A percentile compares a stretch with the other conserved stretches of the same genome.
Evolutionary conservation across 2,888 invertebrate species (phyloP).

Genomic region (Tenthredo scrophulariae): DNA sequence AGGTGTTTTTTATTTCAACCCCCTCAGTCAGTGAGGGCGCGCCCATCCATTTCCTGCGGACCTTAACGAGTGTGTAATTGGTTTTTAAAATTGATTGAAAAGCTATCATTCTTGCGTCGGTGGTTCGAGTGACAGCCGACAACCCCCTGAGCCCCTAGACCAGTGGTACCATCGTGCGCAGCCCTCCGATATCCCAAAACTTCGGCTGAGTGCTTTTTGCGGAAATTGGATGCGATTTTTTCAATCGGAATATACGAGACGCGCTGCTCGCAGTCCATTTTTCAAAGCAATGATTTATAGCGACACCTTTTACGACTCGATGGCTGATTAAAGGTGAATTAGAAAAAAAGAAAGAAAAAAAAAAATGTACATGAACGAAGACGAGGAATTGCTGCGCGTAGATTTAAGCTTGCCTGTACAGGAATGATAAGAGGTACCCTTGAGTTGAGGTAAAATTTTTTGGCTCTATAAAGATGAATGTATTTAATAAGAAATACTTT

Average conservation of each 20-base stretch:
- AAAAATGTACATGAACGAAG: not conserved
- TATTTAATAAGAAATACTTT: conserved; percentile 29
- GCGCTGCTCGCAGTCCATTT: not conserved
- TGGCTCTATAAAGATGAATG: not conserved
- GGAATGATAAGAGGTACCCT: no score
- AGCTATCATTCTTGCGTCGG: conserved; percentile 64
- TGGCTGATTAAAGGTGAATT: conserved; percentile 3
- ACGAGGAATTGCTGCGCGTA: not conserved
- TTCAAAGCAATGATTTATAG: conserved; percentile 23
- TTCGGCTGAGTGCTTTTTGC: conserved; percentile 56
- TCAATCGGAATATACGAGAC: not conserved
- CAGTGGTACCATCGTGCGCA: not conserved
- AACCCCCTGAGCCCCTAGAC: conserved; percentile 46
- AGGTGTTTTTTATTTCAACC: not conserved
- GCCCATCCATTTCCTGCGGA: conserved; percentile 60
- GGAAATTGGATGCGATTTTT: conserved; percentile 59
- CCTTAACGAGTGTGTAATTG: conserved; percentile 70
- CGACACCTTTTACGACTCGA: not conserved
- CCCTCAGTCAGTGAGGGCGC: not conserved
- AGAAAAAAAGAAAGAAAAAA: not conserved
- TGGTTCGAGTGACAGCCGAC: conserved; percentile 57
- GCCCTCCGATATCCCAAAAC: conserved; percentile 53
- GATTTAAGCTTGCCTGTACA: no score
- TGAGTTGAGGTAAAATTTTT: not conserved
- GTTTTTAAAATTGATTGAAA: conserved; percentile 72